Conservation (phyloP, 2,797 vertebrate genomes). For the Telmatherina bonti region DNA sequence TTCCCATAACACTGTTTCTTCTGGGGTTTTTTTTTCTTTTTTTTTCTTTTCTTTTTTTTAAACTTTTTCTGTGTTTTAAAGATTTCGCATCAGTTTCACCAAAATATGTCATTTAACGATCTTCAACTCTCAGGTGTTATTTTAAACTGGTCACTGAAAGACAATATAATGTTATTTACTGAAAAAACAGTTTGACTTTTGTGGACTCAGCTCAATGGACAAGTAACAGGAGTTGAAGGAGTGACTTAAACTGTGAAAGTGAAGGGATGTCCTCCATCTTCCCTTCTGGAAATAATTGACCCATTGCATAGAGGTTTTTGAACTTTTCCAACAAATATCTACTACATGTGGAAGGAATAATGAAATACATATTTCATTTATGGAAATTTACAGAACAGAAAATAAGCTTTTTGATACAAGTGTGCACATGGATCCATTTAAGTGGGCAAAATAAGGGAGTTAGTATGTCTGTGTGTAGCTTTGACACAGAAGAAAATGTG, state of each 20-base stretch:
- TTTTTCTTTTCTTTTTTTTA: not conserved
- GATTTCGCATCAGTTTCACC: not conserved
- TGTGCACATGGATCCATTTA: slow-evolving; percentile 63
- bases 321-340: slow-evolving; percentile 26
- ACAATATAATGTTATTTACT: not conserved
- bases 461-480: slow-evolving; percentile 67
- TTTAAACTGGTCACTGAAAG: not conserved
- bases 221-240: not conserved
- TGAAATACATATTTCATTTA: slow-evolving; percentile 64
- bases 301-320: not conserved
- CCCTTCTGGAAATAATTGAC: not conserved
- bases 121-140: not conserved
- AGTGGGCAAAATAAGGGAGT: slow-evolving; percentile 77
- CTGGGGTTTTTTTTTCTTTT: not conserved
- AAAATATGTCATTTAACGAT: not conserved
- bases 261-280: not conserved
- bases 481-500: slow-evolving; percentile 46
- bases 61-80: not conserved
- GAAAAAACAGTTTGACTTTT: not conserved
- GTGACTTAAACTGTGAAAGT: not conserved
- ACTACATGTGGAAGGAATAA: slow-evolving; percentile 40
- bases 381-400: slow-evolving; percentile 44
- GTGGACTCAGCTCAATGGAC: not conserved
- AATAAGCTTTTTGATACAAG: slow-evolving; percentile 60
- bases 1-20: not conserved